Base-by-base conservation (phyloP, 2,113 vertebrate species). In the Daubentonia madagascariensis region DNA sequence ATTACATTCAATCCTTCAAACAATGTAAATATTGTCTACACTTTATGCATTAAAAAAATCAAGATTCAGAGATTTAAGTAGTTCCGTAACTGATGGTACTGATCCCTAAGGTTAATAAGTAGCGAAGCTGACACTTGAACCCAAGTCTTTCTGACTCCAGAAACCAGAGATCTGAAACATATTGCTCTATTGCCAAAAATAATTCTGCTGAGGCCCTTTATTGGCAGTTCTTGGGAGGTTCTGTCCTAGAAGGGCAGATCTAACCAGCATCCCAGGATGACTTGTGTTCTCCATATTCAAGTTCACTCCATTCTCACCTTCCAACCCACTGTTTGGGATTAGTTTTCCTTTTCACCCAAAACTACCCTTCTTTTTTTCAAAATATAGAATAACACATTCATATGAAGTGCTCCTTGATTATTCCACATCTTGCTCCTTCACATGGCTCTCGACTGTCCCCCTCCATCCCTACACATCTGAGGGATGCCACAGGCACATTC, bases 111-210 rank as follows among this genome's bases (percentile, higher is more conserved):
- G 23, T 28, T 35, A 72, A 57, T 57, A 37, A 32, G 57, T 32
- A 67, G 37, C 32, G 59, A 67, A n/a, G 67, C 28, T 72, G 78
- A 70, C 32, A 30, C 25, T 12, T 11, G 28, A 63, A 28, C 8
- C 35, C 50, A 59, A 23, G 30, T 73, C 37, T 72, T 59, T 48
- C 37, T 0, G 5, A 45, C 10, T 35, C 22, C 37, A 20, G 43
- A 84, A 89, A 61, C 68, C 68, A 76, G 63, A 91, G 76, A 68
- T 43, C 63, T 45, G n/a, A 54, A 87, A 70, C 32, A 17, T 63
- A 14, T 9, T 50, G 52, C 43, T 72, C 43, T 61, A 14, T 43
- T 48, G 17, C 72, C 81, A 10, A 11, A 67, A 28, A 79, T 32
- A 5, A 48, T 43, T 61, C 72, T 61, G 50, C 28, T 30, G 5